Evolutionary conservation across 2,113 vertebrate genomes (phyloP), one percentile per base, ranked within the genome.

Genomic region (Cyprinodon variegatus): DNA sequence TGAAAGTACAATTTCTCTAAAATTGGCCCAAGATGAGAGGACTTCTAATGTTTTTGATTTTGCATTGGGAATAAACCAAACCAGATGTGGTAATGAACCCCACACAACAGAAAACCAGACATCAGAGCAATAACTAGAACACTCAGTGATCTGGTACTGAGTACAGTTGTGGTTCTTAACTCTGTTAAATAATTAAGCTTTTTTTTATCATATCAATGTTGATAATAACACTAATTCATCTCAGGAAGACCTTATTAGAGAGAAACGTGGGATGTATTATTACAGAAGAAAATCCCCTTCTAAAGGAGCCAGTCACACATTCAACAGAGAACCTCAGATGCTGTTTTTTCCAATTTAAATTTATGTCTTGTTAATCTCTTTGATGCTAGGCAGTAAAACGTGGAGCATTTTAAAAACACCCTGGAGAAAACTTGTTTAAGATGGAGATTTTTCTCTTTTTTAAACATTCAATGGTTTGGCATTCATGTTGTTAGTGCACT

Each of bases 291-390:
- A 83, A 50, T n/a, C 62, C 62, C 68, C 14, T 7, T 50, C 72
- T 80, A 72, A 67, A 73, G 68, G 82, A 86, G 76, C 65, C 79
- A 81, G 62, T 74, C 65, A 40, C 61, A 74, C 74, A 78, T 11
- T 17, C 76, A 78, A 77, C 37, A 43, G 57, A 68, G 62, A 68
- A 63, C 70, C 0, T 57, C 81, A 87, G 72, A 89, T 29, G 70
- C 79, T 78, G 86, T 90, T 91, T 84, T 90, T 91, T 89, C 87
- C 88, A 91, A 74, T 84, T 88, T 76, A 72, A 77, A 88, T 85
- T 76, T 87, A 81, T 74, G 75, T 89, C 70, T 86, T 88, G 79
- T 92, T 91, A 92, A 89, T 77, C 72, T 81, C 88, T 88, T 89
- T 91, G 83, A 92, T 91, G 81, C 65, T 90, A 78, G 83, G 78